phyloP scores from a whole-genome alignment of 2,888 invertebrate genomes.

The Exocentrus adspersus region DNA sequence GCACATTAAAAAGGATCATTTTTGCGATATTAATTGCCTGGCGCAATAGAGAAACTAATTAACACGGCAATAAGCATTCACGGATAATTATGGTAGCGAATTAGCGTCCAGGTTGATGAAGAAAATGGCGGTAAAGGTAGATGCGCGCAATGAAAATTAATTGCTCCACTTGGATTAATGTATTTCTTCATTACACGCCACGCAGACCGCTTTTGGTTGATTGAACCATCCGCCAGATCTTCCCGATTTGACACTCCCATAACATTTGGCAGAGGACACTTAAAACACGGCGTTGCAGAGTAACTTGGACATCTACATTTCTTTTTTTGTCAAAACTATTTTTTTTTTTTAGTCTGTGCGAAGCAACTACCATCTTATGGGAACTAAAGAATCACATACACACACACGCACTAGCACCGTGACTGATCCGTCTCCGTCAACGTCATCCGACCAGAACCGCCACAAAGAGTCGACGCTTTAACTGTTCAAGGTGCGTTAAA shows the following conservation, averaged over 20 bases:
- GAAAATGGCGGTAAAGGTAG: background rate
- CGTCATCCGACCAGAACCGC: slow-evolving; percentile 4
- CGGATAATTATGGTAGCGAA: background rate
- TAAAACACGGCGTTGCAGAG: no score
- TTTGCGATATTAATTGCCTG: background rate
- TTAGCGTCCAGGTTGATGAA: background rate
- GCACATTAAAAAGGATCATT: background rate
- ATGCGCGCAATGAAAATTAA: background rate
- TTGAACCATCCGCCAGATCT: no score
- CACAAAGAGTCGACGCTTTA: slow-evolving; percentile 10
- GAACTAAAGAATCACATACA: no score
- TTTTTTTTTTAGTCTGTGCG: no score
- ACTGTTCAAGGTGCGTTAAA: slow-evolving; percentile 11
- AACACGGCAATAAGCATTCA: background rate
- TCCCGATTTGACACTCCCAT: no score
- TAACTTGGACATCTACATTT: no score
- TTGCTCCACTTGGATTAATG: background rate
- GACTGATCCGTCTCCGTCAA: slow-evolving; percentile 7
- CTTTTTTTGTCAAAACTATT: no score
- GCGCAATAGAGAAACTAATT: background rate
- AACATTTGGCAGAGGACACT: no score
- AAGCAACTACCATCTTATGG: no score
- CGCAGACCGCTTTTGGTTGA: no score
- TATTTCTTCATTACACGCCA: no score
- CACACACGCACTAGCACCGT: slow-evolving; percentile 2